Evolutionary conservation across 1,140 invertebrate species (phyloP).

Genomic region (Protaetia brevitarsis): DNA sequence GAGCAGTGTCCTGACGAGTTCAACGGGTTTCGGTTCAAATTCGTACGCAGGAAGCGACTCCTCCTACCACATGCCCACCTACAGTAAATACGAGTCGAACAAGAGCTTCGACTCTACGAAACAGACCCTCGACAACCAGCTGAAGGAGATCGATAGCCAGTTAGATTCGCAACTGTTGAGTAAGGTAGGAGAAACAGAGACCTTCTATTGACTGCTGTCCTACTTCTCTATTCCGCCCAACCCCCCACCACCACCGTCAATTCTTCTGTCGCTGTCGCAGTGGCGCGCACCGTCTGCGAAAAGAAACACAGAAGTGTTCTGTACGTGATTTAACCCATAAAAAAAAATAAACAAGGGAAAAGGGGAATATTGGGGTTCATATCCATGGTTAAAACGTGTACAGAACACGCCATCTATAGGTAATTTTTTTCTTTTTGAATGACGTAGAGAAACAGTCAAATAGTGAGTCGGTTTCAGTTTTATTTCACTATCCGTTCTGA

Average conservation of each 20-base stretch:
- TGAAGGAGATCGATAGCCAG: conserved; percentile 76
- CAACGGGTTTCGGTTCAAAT: conserved; percentile 58
- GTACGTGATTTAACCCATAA: no score
- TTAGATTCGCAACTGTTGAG: conserved; percentile 60
- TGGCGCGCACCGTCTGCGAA: no score
- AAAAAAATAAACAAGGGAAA: no score
- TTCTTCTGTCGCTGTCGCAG: no score
- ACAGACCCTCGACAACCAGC: conserved; percentile 75
- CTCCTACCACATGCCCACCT: conserved; percentile 49
- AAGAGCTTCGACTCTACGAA: conserved; percentile 70
- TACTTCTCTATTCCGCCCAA: neutral
- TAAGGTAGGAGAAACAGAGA: conserved; percentile 61
- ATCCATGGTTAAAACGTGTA: no score
- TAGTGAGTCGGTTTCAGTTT: conserved; percentile 37
- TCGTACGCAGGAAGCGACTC: conserved; percentile 58
- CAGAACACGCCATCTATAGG: no score
- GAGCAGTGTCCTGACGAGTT: conserved; percentile 56
- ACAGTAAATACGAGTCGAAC: conserved; percentile 56
- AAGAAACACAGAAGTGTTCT: no score
- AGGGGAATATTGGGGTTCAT: no score
- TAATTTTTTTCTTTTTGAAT: no score
- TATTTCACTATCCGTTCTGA: no score
- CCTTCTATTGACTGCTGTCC: conserved; percentile 46
- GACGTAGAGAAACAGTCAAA: conserved; percentile 32
- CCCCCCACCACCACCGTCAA: neutral